Conservation (phyloP, 92 coral and sea anemone species). For the Micromussa lordhowensis region DNA sequence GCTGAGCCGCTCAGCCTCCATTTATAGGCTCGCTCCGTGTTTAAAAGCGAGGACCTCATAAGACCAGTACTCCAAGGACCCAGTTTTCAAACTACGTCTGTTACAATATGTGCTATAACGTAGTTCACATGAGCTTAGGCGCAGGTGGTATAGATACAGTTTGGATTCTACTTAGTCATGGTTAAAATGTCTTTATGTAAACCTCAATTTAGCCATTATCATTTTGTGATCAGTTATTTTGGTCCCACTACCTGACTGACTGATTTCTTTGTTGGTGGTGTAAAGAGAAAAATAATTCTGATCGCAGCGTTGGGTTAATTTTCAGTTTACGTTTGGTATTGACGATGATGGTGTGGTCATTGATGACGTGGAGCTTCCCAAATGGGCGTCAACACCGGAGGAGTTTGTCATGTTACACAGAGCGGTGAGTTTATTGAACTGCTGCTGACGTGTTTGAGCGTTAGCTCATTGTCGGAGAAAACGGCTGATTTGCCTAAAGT, state of each 20-base stretch:
- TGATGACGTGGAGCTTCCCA: constrained; percentile 95
- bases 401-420: constrained; percentile 91
- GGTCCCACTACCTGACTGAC: background rate
- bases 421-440: constrained; percentile 74
- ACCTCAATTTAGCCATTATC: no score
- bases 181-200: no score
- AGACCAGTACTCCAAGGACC: no score
- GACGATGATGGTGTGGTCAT: constrained; percentile 97
- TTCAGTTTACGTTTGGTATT: constrained; percentile 96
- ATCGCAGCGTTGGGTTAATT: background rate
- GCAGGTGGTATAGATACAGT: no score
- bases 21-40: no score
- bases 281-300: background rate
- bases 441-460: background rate
- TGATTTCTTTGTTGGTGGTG: background rate
- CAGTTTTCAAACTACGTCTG: no score
- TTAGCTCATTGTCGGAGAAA: background rate
- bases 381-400: constrained; percentile 91
- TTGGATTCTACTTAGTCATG: no score
- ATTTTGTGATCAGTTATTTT: background rate
- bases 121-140: no score
- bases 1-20: no score
- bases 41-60: no score
- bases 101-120: no score
- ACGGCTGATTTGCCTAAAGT: background rate